Percentiles rank a stretch among this genome's conserved stretches.
Conservation (phyloP, 37 sponge, comb jelly and placozoan genomes). For the Agelas oroides region DNA sequence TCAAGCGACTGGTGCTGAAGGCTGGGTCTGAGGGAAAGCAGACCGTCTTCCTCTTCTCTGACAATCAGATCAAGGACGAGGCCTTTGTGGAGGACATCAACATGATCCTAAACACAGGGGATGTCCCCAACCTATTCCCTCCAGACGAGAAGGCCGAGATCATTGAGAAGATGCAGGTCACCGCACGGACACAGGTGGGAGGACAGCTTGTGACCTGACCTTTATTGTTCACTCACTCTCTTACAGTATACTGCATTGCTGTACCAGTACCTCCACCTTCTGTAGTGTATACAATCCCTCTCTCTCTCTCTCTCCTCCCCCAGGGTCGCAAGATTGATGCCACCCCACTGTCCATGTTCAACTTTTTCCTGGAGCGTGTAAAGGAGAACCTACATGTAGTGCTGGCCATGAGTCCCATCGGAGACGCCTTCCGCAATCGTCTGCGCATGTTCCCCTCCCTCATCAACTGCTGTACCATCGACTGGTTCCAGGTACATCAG, state of each 20-base stretch:
- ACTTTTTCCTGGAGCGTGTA: conserved; percentile 96
- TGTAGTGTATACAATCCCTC: too few species aligned
- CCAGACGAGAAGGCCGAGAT: conserved; percentile 96
- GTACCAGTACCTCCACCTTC: too few species aligned
- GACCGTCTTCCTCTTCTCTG: conserved; percentile 95
- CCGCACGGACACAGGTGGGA: conserved; percentile 74
- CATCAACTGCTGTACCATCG: conserved; percentile 99
- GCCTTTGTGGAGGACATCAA: conserved; percentile 98
- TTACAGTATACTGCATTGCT: not conserved
- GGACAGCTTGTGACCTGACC: too few species aligned
- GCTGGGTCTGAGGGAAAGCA: conserved; percentile 93
- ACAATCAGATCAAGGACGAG: conserved; percentile 98
- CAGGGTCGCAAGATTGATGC: conserved; percentile 90
- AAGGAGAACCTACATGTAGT: conserved; percentile 93
- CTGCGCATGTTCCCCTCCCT: conserved; percentile 98
- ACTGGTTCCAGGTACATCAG: conserved; percentile 92
- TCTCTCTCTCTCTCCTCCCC: too few species aligned
- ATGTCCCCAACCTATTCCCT: conserved; percentile 96
- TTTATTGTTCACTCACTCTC: not conserved
- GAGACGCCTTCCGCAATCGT: conserved; percentile 94
- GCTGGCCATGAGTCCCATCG: conserved; percentile 97
- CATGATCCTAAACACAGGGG: conserved; percentile 98
- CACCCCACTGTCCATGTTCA: conserved; percentile 95
- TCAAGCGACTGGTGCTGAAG: conserved; percentile 89
- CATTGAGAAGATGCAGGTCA: conserved; percentile 96